phyloP scores from a whole-genome alignment of 2,113 vertebrate species.

The Xyrauchen texanus region DNA sequence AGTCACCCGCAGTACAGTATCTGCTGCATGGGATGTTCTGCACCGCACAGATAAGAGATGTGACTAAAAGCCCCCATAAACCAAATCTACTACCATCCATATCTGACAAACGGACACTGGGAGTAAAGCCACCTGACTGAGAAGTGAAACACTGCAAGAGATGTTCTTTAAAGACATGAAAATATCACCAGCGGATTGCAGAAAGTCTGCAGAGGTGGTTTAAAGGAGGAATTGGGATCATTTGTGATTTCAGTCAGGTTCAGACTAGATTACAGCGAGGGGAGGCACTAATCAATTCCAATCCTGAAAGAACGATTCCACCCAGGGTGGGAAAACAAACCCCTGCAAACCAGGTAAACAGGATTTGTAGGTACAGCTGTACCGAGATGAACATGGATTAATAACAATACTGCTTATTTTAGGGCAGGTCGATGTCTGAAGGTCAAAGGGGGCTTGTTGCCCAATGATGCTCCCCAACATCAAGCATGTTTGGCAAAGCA shows the following conservation, averaged over 20 bases:
- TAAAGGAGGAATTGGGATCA: slow-evolving; percentile 1
- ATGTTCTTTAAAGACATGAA: background rate
- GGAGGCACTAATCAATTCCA: slow-evolving; percentile 50
- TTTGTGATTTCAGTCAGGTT: slow-evolving; percentile 55
- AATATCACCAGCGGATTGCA: background rate
- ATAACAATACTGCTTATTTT: slow-evolving; percentile 32
- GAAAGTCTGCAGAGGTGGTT: background rate
- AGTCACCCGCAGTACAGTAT: background rate
- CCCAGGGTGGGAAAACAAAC: slow-evolving; percentile 41
- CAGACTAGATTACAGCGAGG: slow-evolving; percentile 4
- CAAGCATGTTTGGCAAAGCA: no score
- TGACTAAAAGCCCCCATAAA: background rate
- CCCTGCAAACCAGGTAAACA: slow-evolving; percentile 29
- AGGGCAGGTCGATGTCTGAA: slow-evolving; percentile 17
- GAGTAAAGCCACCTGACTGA: no score
- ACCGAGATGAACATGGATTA: slow-evolving; percentile 28
- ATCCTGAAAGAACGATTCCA: slow-evolving; percentile 47
- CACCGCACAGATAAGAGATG: slow-evolving; percentile 3
- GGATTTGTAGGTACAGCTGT: slow-evolving; percentile 40
- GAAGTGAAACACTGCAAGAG: background rate
- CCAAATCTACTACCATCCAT: background rate
- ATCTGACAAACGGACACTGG: no score
- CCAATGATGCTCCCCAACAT: no score
- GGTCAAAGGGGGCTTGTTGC: slow-evolving; percentile 10
- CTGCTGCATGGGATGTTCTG: background rate